phyloP scores from a whole-genome alignment of 2,888 invertebrate species.

The Helobdella robusta region DNA sequence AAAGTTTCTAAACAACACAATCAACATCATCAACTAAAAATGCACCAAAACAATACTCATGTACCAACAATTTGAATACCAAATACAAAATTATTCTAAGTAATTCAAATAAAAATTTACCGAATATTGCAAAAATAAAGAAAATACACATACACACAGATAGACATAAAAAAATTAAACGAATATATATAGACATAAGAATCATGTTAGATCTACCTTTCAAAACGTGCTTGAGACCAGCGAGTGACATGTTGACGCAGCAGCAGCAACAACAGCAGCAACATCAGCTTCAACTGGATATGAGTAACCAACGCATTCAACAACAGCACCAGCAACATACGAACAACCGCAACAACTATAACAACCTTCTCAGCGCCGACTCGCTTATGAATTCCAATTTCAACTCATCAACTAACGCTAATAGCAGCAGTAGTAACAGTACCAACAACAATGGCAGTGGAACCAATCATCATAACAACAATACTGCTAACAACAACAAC shows the following conservation, averaged over 20 bases:
- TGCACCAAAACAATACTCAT: too few relatives aligned
- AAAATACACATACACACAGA: too few relatives aligned
- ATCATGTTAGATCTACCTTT: slow-evolving; percentile 18
- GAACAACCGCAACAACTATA: slow-evolving; percentile 11
- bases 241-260: not conserved
- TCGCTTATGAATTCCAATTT: not conserved
- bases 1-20: too few relatives aligned
- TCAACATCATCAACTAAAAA: too few relatives aligned
- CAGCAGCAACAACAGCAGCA: slow-evolving; percentile 24
- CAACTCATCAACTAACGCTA: not conserved
- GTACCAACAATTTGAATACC: too few relatives aligned
- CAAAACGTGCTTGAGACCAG: slow-evolving; percentile 16
- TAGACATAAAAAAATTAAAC: too few relatives aligned
- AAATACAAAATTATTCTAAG: too few relatives aligned
- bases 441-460: not conserved
- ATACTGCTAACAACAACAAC: not conserved
- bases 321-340: slow-evolving; percentile 1
- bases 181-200: not conserved
- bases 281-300: not conserved
- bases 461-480: slow-evolving; percentile 3
- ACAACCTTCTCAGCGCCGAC: not conserved
- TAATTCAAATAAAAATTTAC: too few relatives aligned
- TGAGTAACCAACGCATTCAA: not conserved
- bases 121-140: too few relatives aligned
- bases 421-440: not conserved